Evolutionary conservation across 2,797 vertebrate species (phyloP), one percentile per base, ranked within the genome.

Genomic region (Agapornis canus): DNA sequence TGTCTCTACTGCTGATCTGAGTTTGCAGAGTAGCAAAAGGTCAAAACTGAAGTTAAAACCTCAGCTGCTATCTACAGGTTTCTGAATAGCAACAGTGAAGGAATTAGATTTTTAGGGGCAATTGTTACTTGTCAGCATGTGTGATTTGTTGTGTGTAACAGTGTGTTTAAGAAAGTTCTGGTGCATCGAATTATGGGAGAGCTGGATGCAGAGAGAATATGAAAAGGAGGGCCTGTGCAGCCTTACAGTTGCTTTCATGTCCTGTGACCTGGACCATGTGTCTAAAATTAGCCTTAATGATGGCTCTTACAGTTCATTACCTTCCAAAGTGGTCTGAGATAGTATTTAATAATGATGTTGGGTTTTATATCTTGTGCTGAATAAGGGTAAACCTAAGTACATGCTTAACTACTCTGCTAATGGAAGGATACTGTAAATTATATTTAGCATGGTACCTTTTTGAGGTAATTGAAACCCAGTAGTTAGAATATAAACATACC

Each of bases 211-310:
- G 57, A 80, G 59, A 66, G 89, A n/a, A 3, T 15, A 19, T 54
- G 64, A 76, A 48, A 10, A 57, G 51, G 47, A 79, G 22, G 83
- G 39, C 54, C 80, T 45, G 5, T 61, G 29, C 63, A 54, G 63
- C 70, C 78, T 69, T 79, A 6, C 25, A 27, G 48, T 86, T 84
- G 27, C 54, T 60, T 52, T 76, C 26, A 7, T 73, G 35, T 77
- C 32, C 7, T n/a, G 60, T 89, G 91, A 63, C 47, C 60, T 86
- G 75, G 68, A 77, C 48, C 0, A 0, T 18, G 12, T 63, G 40
- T 77, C 87, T 96, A 96, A 93, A 93, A 92, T 91, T 95, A 93
- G 57, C 72, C 48, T 71, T 75, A 39, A 64, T 88, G 73, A 75
- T 0, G 0, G 68, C n/a, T 73, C 64, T 90, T 90, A 43, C 27